phyloP scores from a whole-genome alignment of 2,888 invertebrate genomes.

The Pharmacophagus antenor region DNA sequence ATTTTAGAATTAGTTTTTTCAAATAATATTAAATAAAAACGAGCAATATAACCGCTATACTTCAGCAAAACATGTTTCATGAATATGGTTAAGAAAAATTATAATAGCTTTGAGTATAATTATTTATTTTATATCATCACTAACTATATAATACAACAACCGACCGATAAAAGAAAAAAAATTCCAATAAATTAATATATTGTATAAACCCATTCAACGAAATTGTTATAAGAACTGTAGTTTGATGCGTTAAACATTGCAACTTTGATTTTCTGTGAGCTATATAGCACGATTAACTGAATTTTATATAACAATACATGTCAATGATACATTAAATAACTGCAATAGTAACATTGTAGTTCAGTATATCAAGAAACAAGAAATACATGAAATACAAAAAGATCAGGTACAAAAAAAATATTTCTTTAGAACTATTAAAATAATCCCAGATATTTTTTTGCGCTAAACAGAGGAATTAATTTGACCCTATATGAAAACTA shows the following conservation, averaged over 20 bases:
- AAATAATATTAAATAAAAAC: no score
- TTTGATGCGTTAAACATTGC: conserved; percentile 18
- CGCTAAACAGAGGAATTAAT: no score
- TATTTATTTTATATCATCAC: conserved; percentile 66
- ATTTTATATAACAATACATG: not conserved
- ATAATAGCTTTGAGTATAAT: conserved; percentile 46
- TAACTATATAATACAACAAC: conserved; percentile 65
- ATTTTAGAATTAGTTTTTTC: no score
- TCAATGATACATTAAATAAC: not conserved
- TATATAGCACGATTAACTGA: not conserved
- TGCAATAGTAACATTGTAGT: not conserved
- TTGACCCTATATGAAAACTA: not conserved
- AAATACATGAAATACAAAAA: not conserved
- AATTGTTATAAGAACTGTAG: conserved; percentile 32
- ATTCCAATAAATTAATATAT: conserved; percentile 36
- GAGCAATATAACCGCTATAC: no score
- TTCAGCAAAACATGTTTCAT: no score
- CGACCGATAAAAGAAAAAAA: conserved; percentile 44
- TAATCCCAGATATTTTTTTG: not conserved
- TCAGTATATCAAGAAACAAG: not conserved
- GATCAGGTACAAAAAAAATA: conserved; percentile 15
- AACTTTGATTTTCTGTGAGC: conserved; percentile 11
- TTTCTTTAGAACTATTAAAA: not conserved
- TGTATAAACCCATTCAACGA: conserved; percentile 32
- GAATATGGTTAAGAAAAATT: no score